Evolutionary conservation across 2,888 invertebrate species (phyloP).

Genomic region (Cacoxenus indagator): DNA sequence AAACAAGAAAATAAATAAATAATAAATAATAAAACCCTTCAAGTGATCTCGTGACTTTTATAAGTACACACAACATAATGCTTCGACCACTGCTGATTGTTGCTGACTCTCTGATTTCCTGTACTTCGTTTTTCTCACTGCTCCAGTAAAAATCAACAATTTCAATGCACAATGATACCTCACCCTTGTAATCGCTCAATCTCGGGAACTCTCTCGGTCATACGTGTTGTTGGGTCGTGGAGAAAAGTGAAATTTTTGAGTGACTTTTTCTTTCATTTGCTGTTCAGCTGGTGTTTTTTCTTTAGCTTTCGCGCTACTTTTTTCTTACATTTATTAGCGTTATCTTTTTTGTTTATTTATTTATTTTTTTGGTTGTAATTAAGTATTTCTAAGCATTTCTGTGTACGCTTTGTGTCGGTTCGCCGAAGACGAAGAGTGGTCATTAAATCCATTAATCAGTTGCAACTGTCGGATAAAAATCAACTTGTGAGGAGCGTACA

Average conservation of each 20-base stretch:
- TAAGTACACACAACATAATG: too few relatives aligned
- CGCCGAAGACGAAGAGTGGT: conserved; percentile 22
- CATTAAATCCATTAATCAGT: conserved; percentile 60
- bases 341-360: conserved; percentile 31
- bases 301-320: neutral
- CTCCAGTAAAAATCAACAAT: too few relatives aligned
- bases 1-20: too few relatives aligned
- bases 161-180: too few relatives aligned
- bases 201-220: too few relatives aligned
- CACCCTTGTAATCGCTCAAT: too few relatives aligned
- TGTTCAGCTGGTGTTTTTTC: neutral
- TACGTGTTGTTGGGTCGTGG: neutral
- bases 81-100: too few relatives aligned
- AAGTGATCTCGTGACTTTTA: too few relatives aligned
- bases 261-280: conserved; percentile 26
- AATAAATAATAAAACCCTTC: too few relatives aligned
- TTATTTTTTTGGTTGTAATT: conserved; percentile 40
- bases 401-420: conserved; percentile 15
- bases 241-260: conserved; percentile 24
- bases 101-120: too few relatives aligned
- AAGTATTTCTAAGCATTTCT: conserved; percentile 55
- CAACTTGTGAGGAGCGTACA: neutral
- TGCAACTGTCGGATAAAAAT: conserved; percentile 61
- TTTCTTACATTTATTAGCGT: neutral
- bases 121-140: too few relatives aligned